Evolutionary conservation across 2,113 vertebrate species (phyloP), one percentile per base, ranked within the genome.

Genomic region (Grallaria varia): DNA sequence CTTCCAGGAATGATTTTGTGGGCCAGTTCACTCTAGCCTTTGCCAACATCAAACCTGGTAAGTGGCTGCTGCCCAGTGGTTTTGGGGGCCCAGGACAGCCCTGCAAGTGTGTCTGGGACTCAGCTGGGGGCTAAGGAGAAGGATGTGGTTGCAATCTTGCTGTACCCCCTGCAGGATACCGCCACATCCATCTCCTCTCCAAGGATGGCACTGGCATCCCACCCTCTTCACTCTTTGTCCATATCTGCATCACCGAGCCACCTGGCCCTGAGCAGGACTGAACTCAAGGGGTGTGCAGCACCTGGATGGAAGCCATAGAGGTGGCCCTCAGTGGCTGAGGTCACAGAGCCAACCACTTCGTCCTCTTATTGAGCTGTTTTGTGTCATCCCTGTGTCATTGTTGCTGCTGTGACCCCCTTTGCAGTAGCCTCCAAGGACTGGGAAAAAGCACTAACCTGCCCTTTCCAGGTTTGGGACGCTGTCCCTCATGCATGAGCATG

Each of bases 171-270:
- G 24, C 96, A 99, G 99, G 99, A 45, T 99, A 99, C 95, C 99
- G 99, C 82, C 99, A 99, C 90, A 98, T 99, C 88, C 98, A 99
- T 89, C 98, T 99, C 39, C 98, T 99, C 84, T 99, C 99, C 77
- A 99, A 96, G 96, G 99, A 99, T 5, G 99, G 99, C 44, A 99
- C 98, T 66, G 97, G 98, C 76, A 99, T 99, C 89, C 98, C 98
- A 4, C 99, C 99, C 8, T 98, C 99, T 50, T 99, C 99, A 1
- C 97, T 99, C 75, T 99, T 99, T 10, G 98, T 99, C 76, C 98
- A 99, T 80, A 97, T 98, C 89, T 94, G 95, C 73, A 98, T 98
- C 87, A 97, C 86, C 0, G 96, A 98, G 12, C 73, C 96, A 2
- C 53, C 75, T 11, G 58, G 30, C 15, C 74, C 45, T 1, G 76